Evolutionary conservation across 2,113 vertebrate genomes (phyloP).

Genomic region (Oncorhynchus mykiss): DNA sequence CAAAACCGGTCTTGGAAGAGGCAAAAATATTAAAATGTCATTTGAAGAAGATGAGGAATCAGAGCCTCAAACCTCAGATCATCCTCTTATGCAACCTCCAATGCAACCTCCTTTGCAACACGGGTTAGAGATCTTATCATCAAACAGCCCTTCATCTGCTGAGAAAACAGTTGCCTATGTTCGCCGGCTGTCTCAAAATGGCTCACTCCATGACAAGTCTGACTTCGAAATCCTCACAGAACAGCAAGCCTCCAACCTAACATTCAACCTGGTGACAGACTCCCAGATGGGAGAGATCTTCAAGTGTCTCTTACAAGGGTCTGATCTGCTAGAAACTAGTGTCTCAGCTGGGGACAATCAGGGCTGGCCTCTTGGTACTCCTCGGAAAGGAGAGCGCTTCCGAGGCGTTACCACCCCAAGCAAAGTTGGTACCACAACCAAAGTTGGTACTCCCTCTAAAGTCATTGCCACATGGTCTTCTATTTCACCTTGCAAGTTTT

Average conservation of each 20-base stretch:
- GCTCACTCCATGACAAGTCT: constrained; percentile 71
- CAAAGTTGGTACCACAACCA: constrained; percentile 40
- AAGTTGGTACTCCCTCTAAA: constrained; percentile 67
- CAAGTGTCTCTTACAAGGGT: constrained; percentile 90
- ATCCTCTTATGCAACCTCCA: background rate
- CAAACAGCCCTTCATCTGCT: constrained; percentile 37
- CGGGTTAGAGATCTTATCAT: constrained; percentile 8
- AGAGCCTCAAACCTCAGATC: background rate
- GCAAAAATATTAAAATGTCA: constrained; percentile 74
- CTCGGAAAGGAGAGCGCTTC: constrained; percentile 77
- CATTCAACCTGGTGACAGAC: constrained; percentile 93
- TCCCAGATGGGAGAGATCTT: constrained; percentile 98
- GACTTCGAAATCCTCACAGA: constrained; percentile 92
- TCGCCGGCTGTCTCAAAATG: constrained; percentile 51
- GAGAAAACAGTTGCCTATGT: constrained; percentile 48
- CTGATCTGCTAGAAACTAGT: constrained; percentile 83
- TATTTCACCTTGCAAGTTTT: constrained; percentile 78
- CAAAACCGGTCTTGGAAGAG: constrained; percentile 72
- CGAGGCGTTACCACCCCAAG: constrained; percentile 66
- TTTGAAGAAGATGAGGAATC: constrained; percentile 21
- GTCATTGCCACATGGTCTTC: constrained; percentile 77
- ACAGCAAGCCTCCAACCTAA: constrained; percentile 88
- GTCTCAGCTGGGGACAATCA: constrained; percentile 68
- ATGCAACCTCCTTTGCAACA: constrained; percentile 1
- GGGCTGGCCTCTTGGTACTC: constrained; percentile 83